Percentiles rank a stretch among this genome's conserved stretches.
phyloP scores from a whole-genome alignment of 53 echinoderm and acorn worm genomes.

The Stichopus horrens region DNA sequence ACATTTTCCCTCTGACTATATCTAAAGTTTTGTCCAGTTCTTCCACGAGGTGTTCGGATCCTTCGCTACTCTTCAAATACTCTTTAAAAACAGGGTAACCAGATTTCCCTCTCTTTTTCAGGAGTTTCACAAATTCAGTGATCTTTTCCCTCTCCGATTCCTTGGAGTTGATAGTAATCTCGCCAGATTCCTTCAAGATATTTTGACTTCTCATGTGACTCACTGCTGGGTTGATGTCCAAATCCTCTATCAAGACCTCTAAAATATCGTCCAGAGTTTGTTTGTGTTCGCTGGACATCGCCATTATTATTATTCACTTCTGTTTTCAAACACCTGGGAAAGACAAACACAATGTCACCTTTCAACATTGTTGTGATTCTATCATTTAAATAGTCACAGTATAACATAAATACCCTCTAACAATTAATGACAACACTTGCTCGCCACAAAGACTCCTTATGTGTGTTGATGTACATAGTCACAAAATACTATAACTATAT shows the following conservation, averaged over 20 bases:
- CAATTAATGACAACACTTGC: too few relatives aligned
- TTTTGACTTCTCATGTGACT: not conserved
- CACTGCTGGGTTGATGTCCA: not conserved
- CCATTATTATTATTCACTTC: not conserved
- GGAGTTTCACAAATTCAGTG: not conserved
- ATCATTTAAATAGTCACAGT: too few relatives aligned
- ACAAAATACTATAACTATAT: too few relatives aligned
- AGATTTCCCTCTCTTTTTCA: not conserved
- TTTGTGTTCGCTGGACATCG: not conserved
- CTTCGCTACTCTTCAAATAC: not conserved
- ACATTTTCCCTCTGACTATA: too few relatives aligned
- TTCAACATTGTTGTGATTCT: too few relatives aligned
- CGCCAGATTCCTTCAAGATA: not conserved
- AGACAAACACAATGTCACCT: too few relatives aligned
- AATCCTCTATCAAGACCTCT: not conserved
- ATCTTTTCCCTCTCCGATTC: not conserved
- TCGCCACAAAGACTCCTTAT: too few relatives aligned
- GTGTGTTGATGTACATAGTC: too few relatives aligned
- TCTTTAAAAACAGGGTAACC: not conserved
- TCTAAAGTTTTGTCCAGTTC: not conserved
- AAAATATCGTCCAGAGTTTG: not conserved
- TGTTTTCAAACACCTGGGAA: too few relatives aligned
- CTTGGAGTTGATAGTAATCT: not conserved
- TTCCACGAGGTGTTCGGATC: conserved; percentile 2
- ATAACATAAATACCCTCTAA: too few relatives aligned